Base-by-base conservation (phyloP, 2,797 vertebrate genomes). In the Hydrolagus colliei region DNA sequence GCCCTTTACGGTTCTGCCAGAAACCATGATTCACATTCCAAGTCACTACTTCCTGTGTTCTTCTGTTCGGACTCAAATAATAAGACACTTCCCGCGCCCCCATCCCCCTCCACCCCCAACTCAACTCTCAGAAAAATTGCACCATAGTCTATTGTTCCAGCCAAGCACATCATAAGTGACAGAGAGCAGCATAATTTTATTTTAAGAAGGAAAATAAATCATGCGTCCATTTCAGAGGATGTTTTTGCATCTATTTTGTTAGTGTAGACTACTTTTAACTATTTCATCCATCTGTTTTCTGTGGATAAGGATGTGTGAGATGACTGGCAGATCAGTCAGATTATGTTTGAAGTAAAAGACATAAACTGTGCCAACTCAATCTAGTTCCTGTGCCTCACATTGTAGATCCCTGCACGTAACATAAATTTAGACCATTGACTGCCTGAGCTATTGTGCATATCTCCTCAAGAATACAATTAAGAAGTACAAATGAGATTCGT, bases 401-500 rank as follows among this genome's bases (percentile, higher is more conserved):
- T 35, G 22, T 10, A 35, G 79, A 52, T 65, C 67, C 63, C 79
- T 71, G 65, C 35, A 52, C 65, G 12, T 68, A 41, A 32, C 35
- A 22, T 52, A 41, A 68, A 67, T 41, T 27, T 84, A 41, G 12
- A 68, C 65, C 10, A 18, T 82, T 27, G 14, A 68, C 8, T 20
- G 12, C 61, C 11, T 71, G 79, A 65, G 68, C 9, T 68, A 35
- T 20, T 18, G 11, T 41, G 14, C 79, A 68, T 1, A 62, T 71
- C 32, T 84, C 65, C 8, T 11, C 16, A 71, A 63, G 14, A 84
- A 84, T 4, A 35, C 79, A 41, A 41, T 84, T 84, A 84, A 71
- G 41, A 52, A 52, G 16, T 84, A 84, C 35, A 84, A 84, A 68
- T 84, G 5, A 84, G 65, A 84, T 84, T 65, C 41, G 41, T 68